A percentile compares a stretch with the other conserved stretches of the same genome.
Evolutionary conservation across 2,888 invertebrate genomes (phyloP).

Genomic region (Zaprionus obscuricornis): DNA sequence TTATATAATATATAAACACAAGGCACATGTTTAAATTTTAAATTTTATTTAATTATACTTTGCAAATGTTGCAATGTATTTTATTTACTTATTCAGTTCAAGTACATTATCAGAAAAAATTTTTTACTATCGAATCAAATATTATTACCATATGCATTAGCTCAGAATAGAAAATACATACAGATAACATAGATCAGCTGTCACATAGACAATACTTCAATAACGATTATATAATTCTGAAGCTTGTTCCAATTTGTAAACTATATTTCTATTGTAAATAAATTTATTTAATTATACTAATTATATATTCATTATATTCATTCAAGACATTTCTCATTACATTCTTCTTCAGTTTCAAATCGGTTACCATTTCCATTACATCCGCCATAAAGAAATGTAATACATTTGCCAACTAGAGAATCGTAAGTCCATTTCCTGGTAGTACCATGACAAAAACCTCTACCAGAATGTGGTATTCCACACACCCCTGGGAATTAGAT

Average conservation of each 20-base stretch:
- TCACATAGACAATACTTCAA: not conserved
- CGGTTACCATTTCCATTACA: constrained; percentile 50
- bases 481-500: not conserved
- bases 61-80: no score
- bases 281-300: no score
- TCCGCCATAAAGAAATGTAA: constrained; percentile 41
- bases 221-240: not conserved
- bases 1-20: no score
- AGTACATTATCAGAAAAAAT: no score
- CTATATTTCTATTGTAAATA: no score
- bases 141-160: no score
- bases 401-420: constrained; percentile 21
- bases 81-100: no score
- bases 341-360: constrained; percentile 27
- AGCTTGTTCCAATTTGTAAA: not conserved
- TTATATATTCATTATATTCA: no score
- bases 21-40: no score
- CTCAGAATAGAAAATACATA: constrained; percentile 29
- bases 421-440: constrained; percentile 41
- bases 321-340: constrained; percentile 40
- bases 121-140: no score
- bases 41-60: no score
- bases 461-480: no score
- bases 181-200: constrained; percentile 21
- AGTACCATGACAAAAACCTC: constrained; percentile 34